A percentile compares a stretch with the other conserved stretches of the same genome.
phyloP scores from a whole-genome alignment of 2,888 invertebrate genomes.

The Teleiodes luculella region DNA sequence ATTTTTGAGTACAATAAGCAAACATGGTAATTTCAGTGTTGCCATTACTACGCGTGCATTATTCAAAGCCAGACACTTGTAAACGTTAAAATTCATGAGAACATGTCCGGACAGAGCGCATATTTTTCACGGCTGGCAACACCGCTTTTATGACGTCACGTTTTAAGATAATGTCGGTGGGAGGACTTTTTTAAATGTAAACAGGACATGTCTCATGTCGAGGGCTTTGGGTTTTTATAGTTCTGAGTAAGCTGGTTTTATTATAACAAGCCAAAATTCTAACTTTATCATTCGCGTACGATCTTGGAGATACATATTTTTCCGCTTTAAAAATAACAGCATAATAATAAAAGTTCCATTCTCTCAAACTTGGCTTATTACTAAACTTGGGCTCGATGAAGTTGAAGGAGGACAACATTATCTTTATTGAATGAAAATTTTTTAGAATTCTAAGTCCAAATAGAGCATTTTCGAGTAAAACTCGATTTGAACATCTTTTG shows the following conservation, averaged over 20 bases:
- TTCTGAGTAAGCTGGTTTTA: not conserved
- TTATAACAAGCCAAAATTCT: not conserved
- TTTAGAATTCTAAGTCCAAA: conserved; percentile 23
- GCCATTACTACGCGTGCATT: conserved; percentile 38
- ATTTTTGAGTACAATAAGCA: not conserved
- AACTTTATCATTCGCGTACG: not conserved
- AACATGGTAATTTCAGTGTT: conserved; percentile 26
- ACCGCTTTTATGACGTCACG: conserved; percentile 62
- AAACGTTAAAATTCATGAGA: conserved; percentile 68
- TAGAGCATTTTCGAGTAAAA: no score
- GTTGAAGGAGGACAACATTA: conserved; percentile 24
- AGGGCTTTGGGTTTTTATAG: not conserved
- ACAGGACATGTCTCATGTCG: conserved; percentile 13
- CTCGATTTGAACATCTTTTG: no score
- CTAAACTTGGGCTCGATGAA: conserved; percentile 9
- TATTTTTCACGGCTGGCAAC: conserved; percentile 51
- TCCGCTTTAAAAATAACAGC: no score
- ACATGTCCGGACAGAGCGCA: conserved; percentile 43
- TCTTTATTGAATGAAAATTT: conserved; percentile 47
- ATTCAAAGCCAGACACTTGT: conserved; percentile 47
- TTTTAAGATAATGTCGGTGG: conserved; percentile 24
- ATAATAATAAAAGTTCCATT: not conserved
- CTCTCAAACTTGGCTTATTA: not conserved
- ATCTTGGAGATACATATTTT: not conserved
- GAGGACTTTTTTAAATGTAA: conserved; percentile 27